A percentile compares a stretch with the other conserved stretches of the same genome.
Conservation (phyloP, 2,888 invertebrate genomes). For the Tipula helvola region DNA sequence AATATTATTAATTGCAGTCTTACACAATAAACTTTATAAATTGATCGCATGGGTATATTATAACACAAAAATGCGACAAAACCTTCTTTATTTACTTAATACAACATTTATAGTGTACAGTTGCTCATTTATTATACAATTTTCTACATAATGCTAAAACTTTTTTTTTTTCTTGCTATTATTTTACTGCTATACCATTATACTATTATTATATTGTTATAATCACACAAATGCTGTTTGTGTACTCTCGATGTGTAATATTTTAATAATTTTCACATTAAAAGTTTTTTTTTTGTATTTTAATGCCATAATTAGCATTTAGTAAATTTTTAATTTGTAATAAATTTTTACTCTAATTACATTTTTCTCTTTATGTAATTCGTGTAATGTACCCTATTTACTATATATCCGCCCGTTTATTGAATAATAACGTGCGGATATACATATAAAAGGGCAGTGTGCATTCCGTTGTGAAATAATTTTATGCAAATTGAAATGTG, state of each 20-base stretch:
- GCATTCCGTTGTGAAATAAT: background rate
- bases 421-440: background rate
- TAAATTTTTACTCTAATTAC: background rate
- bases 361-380: background rate
- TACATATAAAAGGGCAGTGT: background rate
- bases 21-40: background rate
- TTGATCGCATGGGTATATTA: background rate
- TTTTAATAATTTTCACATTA: background rate
- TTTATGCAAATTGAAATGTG: background rate
- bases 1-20: background rate
- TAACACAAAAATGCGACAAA: background rate
- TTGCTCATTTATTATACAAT: background rate
- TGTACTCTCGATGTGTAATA: background rate
- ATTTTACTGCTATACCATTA: background rate
- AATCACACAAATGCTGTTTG: background rate
- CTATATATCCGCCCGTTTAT: background rate
- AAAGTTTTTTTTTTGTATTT: background rate
- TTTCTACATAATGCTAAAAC: background rate
- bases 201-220: background rate
- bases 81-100: background rate
- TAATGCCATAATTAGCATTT: background rate
- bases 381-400: background rate
- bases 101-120: background rate
- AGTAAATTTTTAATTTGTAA: background rate
- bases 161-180: background rate